Evolutionary conservation across 2,797 vertebrate species (phyloP).

Genomic region (Rhyacichthys aspro): DNA sequence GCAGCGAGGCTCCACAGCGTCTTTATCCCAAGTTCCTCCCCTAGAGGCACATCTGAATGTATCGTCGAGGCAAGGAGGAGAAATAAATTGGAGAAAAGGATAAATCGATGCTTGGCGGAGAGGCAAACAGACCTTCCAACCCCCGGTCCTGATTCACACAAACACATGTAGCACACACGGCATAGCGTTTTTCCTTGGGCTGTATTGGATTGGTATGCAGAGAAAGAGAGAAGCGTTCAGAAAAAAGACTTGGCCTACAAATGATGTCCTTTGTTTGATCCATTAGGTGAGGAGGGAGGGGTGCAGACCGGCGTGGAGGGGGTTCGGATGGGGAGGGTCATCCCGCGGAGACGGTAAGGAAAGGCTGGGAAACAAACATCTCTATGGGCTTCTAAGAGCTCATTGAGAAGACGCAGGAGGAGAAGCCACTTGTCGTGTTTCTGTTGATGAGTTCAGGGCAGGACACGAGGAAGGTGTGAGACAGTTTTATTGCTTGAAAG

Average conservation of each 20-base stretch:
- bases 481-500: slow-evolving; percentile 18
- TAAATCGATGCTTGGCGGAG: slow-evolving; percentile 82
- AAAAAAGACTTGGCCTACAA: slow-evolving; percentile 82
- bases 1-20: slow-evolving; percentile 59
- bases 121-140: slow-evolving; percentile 81
- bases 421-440: slow-evolving; percentile 63
- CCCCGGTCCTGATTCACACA: slow-evolving; percentile 63
- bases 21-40: slow-evolving; percentile 73
- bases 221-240: slow-evolving; percentile 69
- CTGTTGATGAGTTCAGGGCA: slow-evolving; percentile 56
- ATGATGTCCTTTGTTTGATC: slow-evolving; percentile 84
- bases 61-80: slow-evolving; percentile 75
- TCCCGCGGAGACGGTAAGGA: slow-evolving; percentile 55
- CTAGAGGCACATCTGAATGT: slow-evolving; percentile 78
- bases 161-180: slow-evolving; percentile 47
- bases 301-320: not conserved
- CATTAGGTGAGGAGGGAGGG: slow-evolving; percentile 58
- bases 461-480: slow-evolving; percentile 43
- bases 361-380: slow-evolving; percentile 66
- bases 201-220: slow-evolving; percentile 80
- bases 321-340: slow-evolving; percentile 34
- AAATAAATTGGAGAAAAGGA: slow-evolving; percentile 84
- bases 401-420: slow-evolving; percentile 41
- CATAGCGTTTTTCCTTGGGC: slow-evolving; percentile 73
- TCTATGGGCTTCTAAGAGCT: slow-evolving; percentile 51